Conservation (phyloP, 2,888 invertebrate genomes). For the Limnephilus lunatus region DNA sequence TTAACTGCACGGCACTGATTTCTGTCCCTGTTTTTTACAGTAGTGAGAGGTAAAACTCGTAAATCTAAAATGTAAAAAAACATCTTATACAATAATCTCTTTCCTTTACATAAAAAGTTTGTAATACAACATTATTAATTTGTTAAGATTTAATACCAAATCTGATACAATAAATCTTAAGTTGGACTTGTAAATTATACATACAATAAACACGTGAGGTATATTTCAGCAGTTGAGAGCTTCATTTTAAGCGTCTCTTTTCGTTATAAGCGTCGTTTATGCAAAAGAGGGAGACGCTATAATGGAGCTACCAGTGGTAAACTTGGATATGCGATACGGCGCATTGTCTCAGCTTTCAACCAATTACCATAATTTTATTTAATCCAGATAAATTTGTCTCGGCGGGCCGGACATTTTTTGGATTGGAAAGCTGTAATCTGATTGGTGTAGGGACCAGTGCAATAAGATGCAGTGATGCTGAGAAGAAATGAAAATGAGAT, state of each 20-base stretch:
- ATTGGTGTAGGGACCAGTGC: background rate
- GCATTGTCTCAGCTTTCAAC: background rate
- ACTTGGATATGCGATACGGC: background rate
- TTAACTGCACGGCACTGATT: background rate
- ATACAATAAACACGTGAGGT: background rate
- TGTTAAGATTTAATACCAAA: background rate
- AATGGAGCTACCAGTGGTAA: background rate
- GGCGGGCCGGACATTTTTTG: background rate
- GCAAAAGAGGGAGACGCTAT: background rate
- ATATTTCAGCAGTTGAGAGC: background rate
- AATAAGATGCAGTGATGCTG: background rate
- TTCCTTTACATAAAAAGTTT: background rate
- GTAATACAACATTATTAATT: background rate
- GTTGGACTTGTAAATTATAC: background rate
- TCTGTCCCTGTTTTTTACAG: background rate
- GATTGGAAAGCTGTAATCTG: slow-evolving; percentile 10
- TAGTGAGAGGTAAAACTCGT: background rate
- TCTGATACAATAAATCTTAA: background rate
- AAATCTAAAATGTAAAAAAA: background rate
- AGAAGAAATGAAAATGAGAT: background rate
- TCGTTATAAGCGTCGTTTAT: background rate
- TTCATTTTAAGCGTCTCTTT: background rate
- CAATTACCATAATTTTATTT: slow-evolving; percentile 12
- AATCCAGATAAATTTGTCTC: slow-evolving; percentile 23
- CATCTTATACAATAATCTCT: background rate